phyloP scores from a whole-genome alignment of 2,113 vertebrate genomes.

The Pristiophorus japonicus region DNA sequence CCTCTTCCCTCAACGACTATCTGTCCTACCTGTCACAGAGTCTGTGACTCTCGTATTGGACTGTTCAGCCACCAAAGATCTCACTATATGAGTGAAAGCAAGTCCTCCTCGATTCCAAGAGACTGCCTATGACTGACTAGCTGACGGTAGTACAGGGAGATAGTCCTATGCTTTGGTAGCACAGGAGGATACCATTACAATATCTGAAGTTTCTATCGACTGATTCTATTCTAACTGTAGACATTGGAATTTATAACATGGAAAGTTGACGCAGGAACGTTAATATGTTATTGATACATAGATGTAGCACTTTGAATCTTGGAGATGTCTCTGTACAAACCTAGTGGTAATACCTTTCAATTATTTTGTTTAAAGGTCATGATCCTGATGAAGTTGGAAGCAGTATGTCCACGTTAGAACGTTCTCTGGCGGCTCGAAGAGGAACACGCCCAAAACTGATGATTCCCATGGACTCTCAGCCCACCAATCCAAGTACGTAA shows the following conservation, averaged over 20 bases:
- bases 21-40: no score
- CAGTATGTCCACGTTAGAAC: constrained; percentile 80
- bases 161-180: background rate
- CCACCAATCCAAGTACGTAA: constrained; percentile 77
- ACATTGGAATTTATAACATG: background rate
- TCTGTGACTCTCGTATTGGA: no score
- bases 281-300: background rate
- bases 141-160: background rate
- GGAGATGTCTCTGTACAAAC: background rate
- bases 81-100: no score
- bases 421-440: constrained; percentile 72
- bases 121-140: no score
- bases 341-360: background rate
- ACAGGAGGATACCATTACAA: background rate
- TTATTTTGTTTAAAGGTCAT: constrained; percentile 53
- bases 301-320: background rate
- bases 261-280: background rate
- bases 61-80: no score
- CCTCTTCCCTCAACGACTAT: no score
- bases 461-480: constrained; percentile 88
- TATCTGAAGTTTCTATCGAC: background rate
- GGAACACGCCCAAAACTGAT: constrained; percentile 82
- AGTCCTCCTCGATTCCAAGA: no score
- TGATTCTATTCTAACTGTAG: no score
- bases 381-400: constrained; percentile 79